Percentiles rank a stretch among this genome's conserved stretches.
phyloP scores from a whole-genome alignment of 2,888 invertebrate species.

The Tetranychus piercei region DNA sequence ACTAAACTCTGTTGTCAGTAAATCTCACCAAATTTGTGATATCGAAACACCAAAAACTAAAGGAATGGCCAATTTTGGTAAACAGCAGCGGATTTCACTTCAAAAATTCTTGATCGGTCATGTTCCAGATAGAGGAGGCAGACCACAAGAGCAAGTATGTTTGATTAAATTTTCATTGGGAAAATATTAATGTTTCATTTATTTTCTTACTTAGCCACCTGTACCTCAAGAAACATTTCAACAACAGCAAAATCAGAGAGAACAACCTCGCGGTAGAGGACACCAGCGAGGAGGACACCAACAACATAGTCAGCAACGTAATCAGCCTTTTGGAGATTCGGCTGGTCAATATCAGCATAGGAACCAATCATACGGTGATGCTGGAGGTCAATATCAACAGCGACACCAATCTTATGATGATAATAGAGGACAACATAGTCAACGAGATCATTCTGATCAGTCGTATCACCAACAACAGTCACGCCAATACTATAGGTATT shows the following conservation, averaged over 20 bases:
- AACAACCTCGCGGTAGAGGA: slow-evolving; percentile 9
- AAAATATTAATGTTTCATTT: not conserved
- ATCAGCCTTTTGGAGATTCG: not conserved
- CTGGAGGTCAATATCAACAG: slow-evolving; percentile 5
- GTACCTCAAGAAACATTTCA: slow-evolving; percentile 5
- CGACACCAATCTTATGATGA: not conserved
- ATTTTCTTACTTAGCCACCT: not conserved
- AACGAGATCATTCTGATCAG: not conserved
- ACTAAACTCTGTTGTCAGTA: slow-evolving; percentile 20
- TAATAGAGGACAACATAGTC: not conserved
- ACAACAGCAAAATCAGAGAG: not conserved
- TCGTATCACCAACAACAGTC: not conserved
- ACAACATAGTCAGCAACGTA: not conserved
- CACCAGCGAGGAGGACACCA: not conserved
- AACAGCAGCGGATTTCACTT: slow-evolving; percentile 18
- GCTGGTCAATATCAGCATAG: not conserved
- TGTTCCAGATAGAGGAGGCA: slow-evolving; percentile 86
- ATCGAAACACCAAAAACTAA: slow-evolving; percentile 19
- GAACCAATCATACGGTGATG: not conserved
- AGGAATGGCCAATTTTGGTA: slow-evolving; percentile 18
- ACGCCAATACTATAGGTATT: not conserved
- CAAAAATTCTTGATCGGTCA: slow-evolving; percentile 30
- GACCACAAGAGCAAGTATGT: slow-evolving; percentile 70
- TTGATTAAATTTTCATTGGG: slow-evolving; percentile 89
- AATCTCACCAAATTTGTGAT: slow-evolving; percentile 17